Evolutionary conservation across 2,888 invertebrate species (phyloP), one percentile per base, ranked within the genome.

Genomic region (Agrilus cyanescens): DNA sequence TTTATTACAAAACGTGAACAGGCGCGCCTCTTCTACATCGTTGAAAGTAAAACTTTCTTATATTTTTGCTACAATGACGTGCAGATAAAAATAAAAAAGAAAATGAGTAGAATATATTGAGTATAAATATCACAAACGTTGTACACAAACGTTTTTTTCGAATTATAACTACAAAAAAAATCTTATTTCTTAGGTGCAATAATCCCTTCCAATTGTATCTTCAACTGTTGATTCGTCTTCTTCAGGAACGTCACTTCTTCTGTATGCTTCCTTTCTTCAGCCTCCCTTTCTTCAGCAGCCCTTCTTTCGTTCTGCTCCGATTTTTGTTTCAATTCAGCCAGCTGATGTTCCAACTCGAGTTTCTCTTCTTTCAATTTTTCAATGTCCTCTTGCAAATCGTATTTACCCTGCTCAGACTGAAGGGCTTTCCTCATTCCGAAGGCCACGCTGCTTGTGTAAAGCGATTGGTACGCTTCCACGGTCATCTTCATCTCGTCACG

Each of bases 361-460:
- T 84, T 82, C 53, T 85, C 80, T 1, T 68, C 60, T 60, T 79
- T 78, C 44, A 90, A 64, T 40, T 76, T 73, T 37, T 82, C 80
- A 1, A 88, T 84, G 60, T 80, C 76, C 40, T 80, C 78, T 58
- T 85, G 77, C 31, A 86, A 69, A 62, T 86, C 83, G 46, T 85
- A 83, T 62, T 91, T 91, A 13, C 89, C 86, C 71, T 89, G 86
- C 61, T 91, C 90, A 0, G 89, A 84, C 76, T 90, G 88, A 43
- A 97, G 69, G n/a, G 96, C 93, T 71, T 98, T 97, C 48, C 96
- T 78, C 82, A 97, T 91, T 18, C 95, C 96, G 63, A 95, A 98
- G 1, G 96, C 95, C 40, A 96, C 89, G 41, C 95, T 93, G 66
- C 95, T 95, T 65, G 96, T 96, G 60, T 96, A 95, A 2, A 98